These are phyloP conservation scores for Steromphala cineraria DNA, from an alignment of 2,888 invertebrate species.

Conservation along the genomic window DNA sequence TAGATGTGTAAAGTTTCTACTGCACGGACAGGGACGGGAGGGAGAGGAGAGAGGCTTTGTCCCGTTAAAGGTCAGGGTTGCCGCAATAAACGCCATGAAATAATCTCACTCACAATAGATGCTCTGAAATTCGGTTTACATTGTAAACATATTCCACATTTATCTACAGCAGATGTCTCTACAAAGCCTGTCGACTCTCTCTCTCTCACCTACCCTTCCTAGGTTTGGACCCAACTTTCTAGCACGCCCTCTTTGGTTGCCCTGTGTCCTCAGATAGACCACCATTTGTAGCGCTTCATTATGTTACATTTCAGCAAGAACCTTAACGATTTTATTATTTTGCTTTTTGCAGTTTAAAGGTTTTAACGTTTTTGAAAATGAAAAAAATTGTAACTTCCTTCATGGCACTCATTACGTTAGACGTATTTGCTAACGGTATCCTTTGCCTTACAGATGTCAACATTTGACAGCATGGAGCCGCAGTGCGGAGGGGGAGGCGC, in stretches of 20 bases:
- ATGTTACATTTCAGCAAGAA: too few species aligned
- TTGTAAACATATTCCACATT: neutral
- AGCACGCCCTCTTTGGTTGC: conserved; percentile 4
- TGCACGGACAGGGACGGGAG: neutral
- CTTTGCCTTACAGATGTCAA: conserved; percentile 59
- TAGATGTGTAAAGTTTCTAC: conserved; percentile 1
- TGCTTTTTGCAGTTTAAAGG: too few species aligned
- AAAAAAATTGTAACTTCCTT: too few species aligned
- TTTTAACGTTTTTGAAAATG: too few species aligned
- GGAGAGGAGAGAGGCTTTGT: neutral
- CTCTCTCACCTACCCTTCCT: neutral
- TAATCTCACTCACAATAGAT: too few species aligned
- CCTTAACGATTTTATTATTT: too few species aligned
- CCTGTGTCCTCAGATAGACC: conserved; percentile 13
- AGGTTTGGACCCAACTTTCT: neutral
- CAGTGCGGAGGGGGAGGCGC: conserved; percentile 46
- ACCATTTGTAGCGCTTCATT: too few species aligned
- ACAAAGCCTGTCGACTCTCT: conserved; percentile 10
- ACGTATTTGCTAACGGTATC: neutral
- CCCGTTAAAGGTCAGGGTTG: neutral
- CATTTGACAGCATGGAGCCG: conserved; percentile 66
- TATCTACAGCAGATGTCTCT: neutral
- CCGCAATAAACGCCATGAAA: neutral
- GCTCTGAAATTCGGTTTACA: neutral
- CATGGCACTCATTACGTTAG: too few species aligned